Percentiles rank a stretch among this genome's conserved stretches.
Conservation (phyloP, 2,113 vertebrate species). For the Agapornis roseicollis region DNA sequence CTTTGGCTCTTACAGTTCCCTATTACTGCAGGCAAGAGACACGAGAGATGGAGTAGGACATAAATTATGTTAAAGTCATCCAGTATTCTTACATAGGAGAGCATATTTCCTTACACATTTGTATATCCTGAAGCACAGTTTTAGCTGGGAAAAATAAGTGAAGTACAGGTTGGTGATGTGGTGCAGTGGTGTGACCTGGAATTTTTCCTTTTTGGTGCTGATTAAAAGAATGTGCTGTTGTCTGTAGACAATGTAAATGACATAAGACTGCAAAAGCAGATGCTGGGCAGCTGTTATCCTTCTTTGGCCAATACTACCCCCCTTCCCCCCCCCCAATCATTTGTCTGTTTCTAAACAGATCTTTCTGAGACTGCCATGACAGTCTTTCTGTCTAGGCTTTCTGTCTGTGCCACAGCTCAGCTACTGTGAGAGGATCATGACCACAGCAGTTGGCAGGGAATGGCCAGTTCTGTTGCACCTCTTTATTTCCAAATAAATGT, state of each 20-base stretch:
- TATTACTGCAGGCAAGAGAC: neutral
- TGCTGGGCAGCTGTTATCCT: neutral
- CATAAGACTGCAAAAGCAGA: neutral
- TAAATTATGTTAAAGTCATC: neutral
- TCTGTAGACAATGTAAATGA: neutral
- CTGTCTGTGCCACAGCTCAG: neutral
- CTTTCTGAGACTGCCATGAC: neutral
- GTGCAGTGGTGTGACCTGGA: neutral
- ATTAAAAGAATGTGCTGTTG: neutral
- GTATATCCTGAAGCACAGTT: neutral
- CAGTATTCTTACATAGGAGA: neutral
- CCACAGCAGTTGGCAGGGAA: accelerated
- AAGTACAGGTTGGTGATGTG: neutral
- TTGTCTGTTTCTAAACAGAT: neutral
- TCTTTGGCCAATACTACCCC: neutral
- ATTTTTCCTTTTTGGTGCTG: neutral
- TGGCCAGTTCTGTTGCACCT: neutral
- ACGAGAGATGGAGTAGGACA: neutral
- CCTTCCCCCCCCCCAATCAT: neutral
- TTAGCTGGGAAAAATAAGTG: neutral
- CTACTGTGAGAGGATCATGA: neutral
- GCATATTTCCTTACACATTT: neutral
- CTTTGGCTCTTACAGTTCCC: neutral
- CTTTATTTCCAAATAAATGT: neutral
- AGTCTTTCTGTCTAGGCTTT: neutral